phyloP scores from a whole-genome alignment of 2,888 invertebrate species.

The Luperina testacea region DNA sequence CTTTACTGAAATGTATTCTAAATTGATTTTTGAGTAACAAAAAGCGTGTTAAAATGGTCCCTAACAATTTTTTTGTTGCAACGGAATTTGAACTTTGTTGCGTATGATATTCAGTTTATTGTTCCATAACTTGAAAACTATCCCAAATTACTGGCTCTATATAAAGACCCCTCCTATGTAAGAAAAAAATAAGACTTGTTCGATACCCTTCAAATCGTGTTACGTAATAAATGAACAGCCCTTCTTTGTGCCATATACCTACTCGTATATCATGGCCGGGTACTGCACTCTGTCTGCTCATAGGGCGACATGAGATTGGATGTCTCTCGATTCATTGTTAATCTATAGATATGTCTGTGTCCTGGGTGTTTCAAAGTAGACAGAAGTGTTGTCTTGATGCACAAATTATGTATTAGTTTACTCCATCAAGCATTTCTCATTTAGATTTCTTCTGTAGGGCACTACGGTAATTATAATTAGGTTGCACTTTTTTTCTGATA shows the following conservation, averaged over 20 bases:
- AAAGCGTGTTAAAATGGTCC: too few relatives aligned
- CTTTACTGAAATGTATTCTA: not conserved
- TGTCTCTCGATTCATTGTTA: constrained; percentile 51
- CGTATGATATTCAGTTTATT: not conserved
- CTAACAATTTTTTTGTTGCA: not conserved
- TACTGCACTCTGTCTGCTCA: constrained; percentile 8
- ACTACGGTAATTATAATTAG: constrained; percentile 13
- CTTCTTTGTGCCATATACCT: not conserved
- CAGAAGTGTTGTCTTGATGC: constrained; percentile 55
- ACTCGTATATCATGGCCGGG: not conserved
- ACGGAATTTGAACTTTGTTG: not conserved
- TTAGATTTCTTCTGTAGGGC: constrained; percentile 19
- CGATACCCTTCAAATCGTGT: not conserved
- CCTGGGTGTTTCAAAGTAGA: constrained; percentile 51
- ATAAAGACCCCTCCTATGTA: not conserved
- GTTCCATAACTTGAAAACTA: not conserved
- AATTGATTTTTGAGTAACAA: not conserved
- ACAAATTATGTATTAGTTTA: constrained; percentile 49
- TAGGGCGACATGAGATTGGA: constrained; percentile 32
- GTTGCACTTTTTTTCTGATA: constrained; percentile 23
- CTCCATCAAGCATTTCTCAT: constrained; percentile 54
- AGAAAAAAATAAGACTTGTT: not conserved
- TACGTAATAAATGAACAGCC: not conserved
- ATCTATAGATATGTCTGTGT: constrained; percentile 54
- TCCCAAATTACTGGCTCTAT: not conserved